A percentile compares a stretch with the other conserved stretches of the same genome.
These are phyloP conservation scores for Micronycteris hirsuta DNA, from an alignment of 2,113 vertebrate genomes.

Conservation along the genomic window DNA sequence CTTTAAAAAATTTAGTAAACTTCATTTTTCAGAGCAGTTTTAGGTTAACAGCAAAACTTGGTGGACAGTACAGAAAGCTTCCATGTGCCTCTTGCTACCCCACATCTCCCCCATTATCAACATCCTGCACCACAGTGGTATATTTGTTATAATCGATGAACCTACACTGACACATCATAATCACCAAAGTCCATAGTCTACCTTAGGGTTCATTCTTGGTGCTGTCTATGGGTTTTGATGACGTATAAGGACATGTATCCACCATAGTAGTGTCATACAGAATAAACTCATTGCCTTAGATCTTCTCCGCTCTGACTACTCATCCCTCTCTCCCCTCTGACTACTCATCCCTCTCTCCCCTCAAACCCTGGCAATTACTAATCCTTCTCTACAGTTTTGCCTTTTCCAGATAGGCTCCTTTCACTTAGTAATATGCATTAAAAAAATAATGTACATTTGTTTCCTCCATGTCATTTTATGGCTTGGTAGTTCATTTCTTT, in stretches of 20 bases:
- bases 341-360: too few relatives aligned
- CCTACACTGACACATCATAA: neutral
- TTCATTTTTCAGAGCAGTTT: neutral
- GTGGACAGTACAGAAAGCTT: neutral
- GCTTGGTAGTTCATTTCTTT: neutral
- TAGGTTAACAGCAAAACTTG: neutral
- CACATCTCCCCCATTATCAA: neutral
- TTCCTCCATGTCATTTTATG: neutral
- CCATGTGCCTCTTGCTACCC: neutral
- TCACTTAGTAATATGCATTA: neutral
- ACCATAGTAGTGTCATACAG: too few relatives aligned
- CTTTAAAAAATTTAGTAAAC: neutral
- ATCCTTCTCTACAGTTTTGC: too few relatives aligned
- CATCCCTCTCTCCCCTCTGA: too few relatives aligned
- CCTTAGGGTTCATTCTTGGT: too few relatives aligned
- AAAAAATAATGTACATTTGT: neutral
- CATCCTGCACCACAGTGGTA: neutral
- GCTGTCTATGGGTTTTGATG: too few relatives aligned
- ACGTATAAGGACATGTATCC: too few relatives aligned
- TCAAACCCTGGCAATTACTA: too few relatives aligned
- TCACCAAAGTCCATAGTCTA: neutral
- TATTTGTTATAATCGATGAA: neutral
- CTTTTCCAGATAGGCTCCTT: too few relatives aligned
- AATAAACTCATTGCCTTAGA: too few relatives aligned
- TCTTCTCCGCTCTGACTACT: too few relatives aligned